Evolutionary conservation across 2,888 invertebrate genomes (phyloP).

Genomic region (Emesis russula): DNA sequence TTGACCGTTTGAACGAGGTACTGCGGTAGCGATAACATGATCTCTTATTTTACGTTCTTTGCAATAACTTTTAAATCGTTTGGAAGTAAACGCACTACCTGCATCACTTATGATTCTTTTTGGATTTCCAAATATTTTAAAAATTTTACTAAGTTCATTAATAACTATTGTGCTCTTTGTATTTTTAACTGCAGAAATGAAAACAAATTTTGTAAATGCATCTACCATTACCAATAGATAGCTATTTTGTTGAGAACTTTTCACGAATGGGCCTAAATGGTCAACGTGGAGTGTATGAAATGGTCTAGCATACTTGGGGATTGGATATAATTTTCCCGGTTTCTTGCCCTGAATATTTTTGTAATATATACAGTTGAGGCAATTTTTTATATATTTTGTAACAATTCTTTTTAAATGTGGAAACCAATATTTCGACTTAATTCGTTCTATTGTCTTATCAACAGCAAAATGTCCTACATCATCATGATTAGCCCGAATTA

Average conservation of each 20-base stretch:
- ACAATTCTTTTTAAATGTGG: slow-evolving; percentile 68
- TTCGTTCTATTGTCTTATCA: slow-evolving; percentile 85
- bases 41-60: slow-evolving; percentile 59
- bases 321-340: slow-evolving; percentile 68
- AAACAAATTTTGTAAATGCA: slow-evolving; percentile 39
- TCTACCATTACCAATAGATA: slow-evolving; percentile 45
- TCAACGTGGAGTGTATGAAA: slow-evolving; percentile 81
- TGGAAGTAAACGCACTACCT: slow-evolving; percentile 84
- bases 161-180: slow-evolving; percentile 68
- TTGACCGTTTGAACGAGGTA: slow-evolving; percentile 76
- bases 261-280: slow-evolving; percentile 82
- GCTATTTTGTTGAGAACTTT: slow-evolving; percentile 67
- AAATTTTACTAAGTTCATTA: slow-evolving; percentile 36
- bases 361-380: slow-evolving; percentile 77
- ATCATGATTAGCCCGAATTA: slow-evolving; percentile 82
- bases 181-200: slow-evolving; percentile 83
- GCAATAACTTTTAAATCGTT: slow-evolving; percentile 72
- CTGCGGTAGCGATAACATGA: slow-evolving; percentile 67
- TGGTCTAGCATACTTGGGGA: slow-evolving; percentile 41
- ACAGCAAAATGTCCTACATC: slow-evolving; percentile 39
- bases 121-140: no score
- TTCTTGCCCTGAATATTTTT: slow-evolving; percentile 75
- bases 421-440: slow-evolving; percentile 83
- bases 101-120: slow-evolving; percentile 62
- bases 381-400: slow-evolving; percentile 57